Conservation (phyloP, 2,113 vertebrate species). For the Anser cygnoides region DNA sequence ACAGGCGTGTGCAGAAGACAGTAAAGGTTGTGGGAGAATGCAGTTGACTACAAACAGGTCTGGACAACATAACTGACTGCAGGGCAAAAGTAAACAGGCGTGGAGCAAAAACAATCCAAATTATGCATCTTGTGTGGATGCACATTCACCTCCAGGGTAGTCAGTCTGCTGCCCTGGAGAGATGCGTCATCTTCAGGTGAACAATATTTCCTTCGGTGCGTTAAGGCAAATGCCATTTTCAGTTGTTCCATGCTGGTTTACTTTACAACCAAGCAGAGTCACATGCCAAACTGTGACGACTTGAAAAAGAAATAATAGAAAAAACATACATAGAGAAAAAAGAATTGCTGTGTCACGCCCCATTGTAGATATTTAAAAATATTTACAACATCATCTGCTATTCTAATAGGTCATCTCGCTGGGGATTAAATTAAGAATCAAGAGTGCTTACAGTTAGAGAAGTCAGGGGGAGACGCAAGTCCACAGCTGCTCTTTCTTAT, state of each 20-base stretch:
- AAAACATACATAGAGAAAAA: neutral
- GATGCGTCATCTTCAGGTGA: slow-evolving; percentile 6
- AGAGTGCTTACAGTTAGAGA: neutral
- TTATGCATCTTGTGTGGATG: neutral
- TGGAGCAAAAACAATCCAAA: slow-evolving; percentile 28
- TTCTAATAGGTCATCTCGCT: neutral
- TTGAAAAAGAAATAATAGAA: neutral
- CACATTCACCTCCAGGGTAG: slow-evolving; percentile 17
- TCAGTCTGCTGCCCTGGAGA: slow-evolving; percentile 29
- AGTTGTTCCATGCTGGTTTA: neutral
- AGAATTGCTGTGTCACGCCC: neutral
- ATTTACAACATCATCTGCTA: neutral
- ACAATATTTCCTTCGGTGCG: slow-evolving; percentile 20
- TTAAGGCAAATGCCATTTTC: slow-evolving; percentile 45
- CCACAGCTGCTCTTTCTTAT: neutral
- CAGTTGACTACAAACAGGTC: slow-evolving; percentile 17
- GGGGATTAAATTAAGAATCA: neutral
- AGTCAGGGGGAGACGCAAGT: neutral
- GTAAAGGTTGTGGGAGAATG: slow-evolving; percentile 10
- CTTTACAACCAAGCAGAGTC: slow-evolving; percentile 9
- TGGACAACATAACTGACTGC: slow-evolving; percentile 34
- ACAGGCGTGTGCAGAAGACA: neutral
- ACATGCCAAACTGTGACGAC: neutral
- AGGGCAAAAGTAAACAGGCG: slow-evolving; percentile 53
- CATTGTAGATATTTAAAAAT: neutral